Evolutionary conservation across 92 coral and sea anemone species (phyloP).

Genomic region (Porites cylindrica): DNA sequence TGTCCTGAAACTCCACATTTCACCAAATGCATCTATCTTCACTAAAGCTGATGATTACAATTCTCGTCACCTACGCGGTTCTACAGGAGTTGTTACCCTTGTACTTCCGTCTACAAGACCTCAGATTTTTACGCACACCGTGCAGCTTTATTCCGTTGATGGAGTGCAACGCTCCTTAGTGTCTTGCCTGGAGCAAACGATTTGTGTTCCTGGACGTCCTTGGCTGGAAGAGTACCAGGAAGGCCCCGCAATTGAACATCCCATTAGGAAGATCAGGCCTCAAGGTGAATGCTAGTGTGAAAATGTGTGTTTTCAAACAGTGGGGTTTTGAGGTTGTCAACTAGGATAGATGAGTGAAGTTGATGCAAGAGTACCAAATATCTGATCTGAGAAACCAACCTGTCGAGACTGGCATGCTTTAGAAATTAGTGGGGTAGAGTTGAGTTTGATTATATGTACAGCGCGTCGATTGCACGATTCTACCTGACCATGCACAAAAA

Average conservation of each 20-base stretch:
- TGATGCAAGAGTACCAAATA: too few species aligned
- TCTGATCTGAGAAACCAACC: too few species aligned
- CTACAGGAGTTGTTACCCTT: neutral
- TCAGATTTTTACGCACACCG: neutral
- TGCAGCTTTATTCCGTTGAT: slow-evolving; percentile 4
- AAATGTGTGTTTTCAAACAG: too few species aligned
- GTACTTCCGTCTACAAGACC: slow-evolving; percentile 12
- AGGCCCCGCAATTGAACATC: slow-evolving; percentile 30
- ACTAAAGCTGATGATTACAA: neutral
- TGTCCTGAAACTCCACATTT: neutral
- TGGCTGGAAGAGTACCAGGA: slow-evolving; percentile 22
- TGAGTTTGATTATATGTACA: too few species aligned
- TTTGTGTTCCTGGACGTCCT: slow-evolving; percentile 24
- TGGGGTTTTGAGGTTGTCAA: too few species aligned
- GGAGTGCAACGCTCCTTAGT: neutral
- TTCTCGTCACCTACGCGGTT: neutral
- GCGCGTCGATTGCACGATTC: too few species aligned
- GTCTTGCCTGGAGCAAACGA: neutral
- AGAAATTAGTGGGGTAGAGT: too few species aligned
- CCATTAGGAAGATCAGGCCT: slow-evolving; percentile 19
- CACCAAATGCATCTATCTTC: neutral
- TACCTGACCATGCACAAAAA: too few species aligned
- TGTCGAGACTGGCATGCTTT: too few species aligned
- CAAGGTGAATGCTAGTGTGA: neutral
- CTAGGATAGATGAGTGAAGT: too few species aligned